Percentiles rank a stretch among this genome's conserved stretches.
Conservation (phyloP, 2,888 invertebrate species). For the Scaptodrosophila latifasciaeformis region DNA sequence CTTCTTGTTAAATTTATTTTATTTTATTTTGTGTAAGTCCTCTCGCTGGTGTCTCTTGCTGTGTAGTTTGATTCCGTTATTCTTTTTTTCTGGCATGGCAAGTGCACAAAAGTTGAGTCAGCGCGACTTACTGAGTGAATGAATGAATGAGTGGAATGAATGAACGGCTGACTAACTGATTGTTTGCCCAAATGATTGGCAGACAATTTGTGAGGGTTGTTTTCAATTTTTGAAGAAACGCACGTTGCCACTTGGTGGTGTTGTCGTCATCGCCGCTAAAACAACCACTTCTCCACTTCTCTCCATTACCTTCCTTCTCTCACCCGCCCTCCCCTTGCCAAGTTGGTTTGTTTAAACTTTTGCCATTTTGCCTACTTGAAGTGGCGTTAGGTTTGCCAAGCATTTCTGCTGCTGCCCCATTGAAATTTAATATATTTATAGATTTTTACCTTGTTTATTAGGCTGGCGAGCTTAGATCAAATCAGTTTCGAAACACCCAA, state of each 20-base stretch:
- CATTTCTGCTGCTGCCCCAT: slow-evolving; percentile 1
- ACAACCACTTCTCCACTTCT: background rate
- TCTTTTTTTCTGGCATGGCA: slow-evolving; percentile 12
- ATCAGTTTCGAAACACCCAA: too few species aligned
- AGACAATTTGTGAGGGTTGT: slow-evolving; percentile 40
- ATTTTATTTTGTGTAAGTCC: background rate
- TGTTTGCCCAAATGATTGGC: too few species aligned
- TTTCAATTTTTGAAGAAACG: slow-evolving; percentile 36
- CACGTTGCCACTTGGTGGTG: slow-evolving; percentile 56
- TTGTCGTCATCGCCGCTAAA: slow-evolving; percentile 14
- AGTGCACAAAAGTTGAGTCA: slow-evolving; percentile 32
- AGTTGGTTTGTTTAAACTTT: slow-evolving; percentile 35
- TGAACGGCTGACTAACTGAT: too few species aligned
- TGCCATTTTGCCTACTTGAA: slow-evolving; percentile 5
- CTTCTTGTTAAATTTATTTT: slow-evolving; percentile 15
- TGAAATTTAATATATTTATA: background rate
- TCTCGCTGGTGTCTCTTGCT: background rate
- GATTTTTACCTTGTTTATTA: too few species aligned
- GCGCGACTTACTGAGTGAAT: slow-evolving; percentile 8
- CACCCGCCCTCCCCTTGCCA: slow-evolving; percentile 6
- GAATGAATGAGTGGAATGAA: too few species aligned
- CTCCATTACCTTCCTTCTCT: background rate
- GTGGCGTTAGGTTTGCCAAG: background rate
- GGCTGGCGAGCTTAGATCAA: too few species aligned
- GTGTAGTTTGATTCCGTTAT: slow-evolving; percentile 15